Conservation (phyloP, 2,113 vertebrate species). For the Baryphthengus martii region DNA sequence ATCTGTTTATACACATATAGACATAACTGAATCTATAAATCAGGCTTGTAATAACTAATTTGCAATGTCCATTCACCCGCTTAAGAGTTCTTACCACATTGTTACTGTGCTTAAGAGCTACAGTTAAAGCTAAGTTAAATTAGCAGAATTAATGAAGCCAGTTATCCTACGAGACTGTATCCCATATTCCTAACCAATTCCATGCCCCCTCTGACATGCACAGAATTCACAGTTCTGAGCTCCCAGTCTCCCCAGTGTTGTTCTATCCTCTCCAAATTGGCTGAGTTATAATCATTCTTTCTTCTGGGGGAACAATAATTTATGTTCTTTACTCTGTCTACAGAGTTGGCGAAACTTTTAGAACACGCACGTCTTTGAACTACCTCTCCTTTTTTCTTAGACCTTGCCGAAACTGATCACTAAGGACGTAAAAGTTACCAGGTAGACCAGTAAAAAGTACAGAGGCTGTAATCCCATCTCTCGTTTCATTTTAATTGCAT, state of each 20-base stretch:
- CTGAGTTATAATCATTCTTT: background rate
- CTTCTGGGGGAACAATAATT: background rate
- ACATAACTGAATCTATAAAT: background rate
- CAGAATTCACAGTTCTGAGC: background rate
- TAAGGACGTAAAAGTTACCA: background rate
- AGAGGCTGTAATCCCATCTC: background rate
- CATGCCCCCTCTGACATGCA: background rate
- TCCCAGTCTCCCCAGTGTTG: accelerated
- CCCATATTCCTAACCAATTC: background rate
- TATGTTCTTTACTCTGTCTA: background rate
- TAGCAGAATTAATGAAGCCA: background rate
- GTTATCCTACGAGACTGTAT: background rate
- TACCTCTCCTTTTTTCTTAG: background rate
- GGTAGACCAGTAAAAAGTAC: background rate
- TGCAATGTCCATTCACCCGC: background rate
- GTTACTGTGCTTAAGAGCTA: background rate
- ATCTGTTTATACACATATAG: background rate
- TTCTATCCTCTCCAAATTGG: background rate
- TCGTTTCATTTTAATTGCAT: background rate
- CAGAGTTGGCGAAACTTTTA: background rate
- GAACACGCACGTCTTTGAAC: background rate
- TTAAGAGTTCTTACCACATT: background rate
- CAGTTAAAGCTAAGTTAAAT: background rate
- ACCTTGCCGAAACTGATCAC: background rate
- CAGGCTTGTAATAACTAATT: background rate